A percentile compares a stretch with the other conserved stretches of the same genome.
These are phyloP conservation scores for Nycticryphes semicollaris DNA, from an alignment of 2,113 vertebrate species.

Conservation along the genomic window DNA sequence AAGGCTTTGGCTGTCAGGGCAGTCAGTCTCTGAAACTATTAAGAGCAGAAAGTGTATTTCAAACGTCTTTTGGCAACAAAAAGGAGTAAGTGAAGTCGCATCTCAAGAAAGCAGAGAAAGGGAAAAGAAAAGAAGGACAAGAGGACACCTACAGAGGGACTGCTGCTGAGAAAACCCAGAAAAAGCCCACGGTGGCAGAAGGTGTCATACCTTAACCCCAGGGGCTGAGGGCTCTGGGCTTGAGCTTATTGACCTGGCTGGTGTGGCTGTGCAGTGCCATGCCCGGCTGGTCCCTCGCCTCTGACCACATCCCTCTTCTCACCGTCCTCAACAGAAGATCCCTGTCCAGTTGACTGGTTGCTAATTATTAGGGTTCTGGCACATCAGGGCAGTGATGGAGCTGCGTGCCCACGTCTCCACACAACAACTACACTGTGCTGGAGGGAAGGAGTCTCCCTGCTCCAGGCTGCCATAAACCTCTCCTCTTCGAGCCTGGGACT, in stretches of 20 bases:
- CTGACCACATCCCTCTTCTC: background rate
- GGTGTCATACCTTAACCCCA: background rate
- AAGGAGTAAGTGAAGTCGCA: background rate
- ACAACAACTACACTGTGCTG: background rate
- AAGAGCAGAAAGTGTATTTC: background rate
- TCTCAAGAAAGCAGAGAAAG: background rate
- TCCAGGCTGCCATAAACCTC: background rate
- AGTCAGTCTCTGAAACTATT: background rate
- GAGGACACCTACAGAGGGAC: background rate
- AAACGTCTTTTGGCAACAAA: background rate
- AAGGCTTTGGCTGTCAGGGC: background rate
- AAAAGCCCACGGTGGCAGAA: background rate
- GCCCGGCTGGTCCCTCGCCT: background rate
- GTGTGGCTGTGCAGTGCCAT: background rate
- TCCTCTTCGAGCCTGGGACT: background rate
- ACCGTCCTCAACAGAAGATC: background rate
- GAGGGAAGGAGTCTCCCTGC: background rate
- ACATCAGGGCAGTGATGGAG: background rate
- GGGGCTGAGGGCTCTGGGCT: background rate
- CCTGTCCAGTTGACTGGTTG: background rate
- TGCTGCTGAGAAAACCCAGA: background rate
- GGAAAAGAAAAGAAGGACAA: background rate
- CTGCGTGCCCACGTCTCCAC: fast-evolving
- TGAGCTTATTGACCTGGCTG: background rate
- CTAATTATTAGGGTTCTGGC: background rate